phyloP scores from a whole-genome alignment of 2,113 vertebrate genomes.

The Isichthys henryi region DNA sequence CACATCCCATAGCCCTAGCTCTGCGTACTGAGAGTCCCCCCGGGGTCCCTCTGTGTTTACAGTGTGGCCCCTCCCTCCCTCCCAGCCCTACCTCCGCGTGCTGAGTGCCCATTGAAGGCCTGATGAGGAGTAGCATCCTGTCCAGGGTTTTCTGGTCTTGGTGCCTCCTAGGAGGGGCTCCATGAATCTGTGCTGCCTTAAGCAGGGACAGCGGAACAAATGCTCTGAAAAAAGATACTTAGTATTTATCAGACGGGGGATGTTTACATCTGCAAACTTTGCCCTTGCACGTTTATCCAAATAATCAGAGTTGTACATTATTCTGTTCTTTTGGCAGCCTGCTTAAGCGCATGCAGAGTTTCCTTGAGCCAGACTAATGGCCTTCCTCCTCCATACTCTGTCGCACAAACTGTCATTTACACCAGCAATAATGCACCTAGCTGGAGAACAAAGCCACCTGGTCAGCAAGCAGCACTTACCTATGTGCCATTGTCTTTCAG shows the following conservation, averaged over 20 bases:
- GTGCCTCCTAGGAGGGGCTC: too few species aligned
- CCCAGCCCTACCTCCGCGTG: too few species aligned
- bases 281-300: neutral
- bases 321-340: neutral
- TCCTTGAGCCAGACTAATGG: constrained; percentile 25
- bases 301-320: neutral
- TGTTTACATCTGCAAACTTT: constrained; percentile 25
- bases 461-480: constrained; percentile 9
- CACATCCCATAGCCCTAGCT: too few species aligned
- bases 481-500: constrained; percentile 6
- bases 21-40: neutral
- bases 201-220: neutral
- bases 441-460: constrained; percentile 31
- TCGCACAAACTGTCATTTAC: constrained; percentile 30
- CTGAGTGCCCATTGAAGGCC: neutral
- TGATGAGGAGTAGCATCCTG: neutral
- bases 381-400: constrained; percentile 25
- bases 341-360: neutral
- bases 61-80: neutral
- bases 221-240: neutral
- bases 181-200: neutral
- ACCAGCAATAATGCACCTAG: constrained; percentile 23
- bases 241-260: neutral
- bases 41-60: neutral
- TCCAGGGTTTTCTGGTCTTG: neutral